Percentiles rank a stretch among this genome's conserved stretches.
These are phyloP conservation scores for Limnodromus scolopaceus DNA, from an alignment of 2,797 vertebrate genomes.

Conservation along the genomic window DNA sequence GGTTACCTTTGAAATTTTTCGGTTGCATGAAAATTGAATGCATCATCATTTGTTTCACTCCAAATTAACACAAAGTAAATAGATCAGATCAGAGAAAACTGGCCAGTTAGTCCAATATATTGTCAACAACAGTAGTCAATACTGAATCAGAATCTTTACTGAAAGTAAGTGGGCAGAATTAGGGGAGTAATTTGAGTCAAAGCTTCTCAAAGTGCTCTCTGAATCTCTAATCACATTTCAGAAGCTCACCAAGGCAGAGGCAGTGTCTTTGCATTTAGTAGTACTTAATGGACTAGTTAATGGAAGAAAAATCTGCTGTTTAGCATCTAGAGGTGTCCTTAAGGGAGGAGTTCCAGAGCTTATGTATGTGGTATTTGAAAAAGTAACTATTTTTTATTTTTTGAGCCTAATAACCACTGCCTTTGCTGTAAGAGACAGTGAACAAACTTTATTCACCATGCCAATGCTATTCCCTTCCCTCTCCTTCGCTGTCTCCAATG, in stretches of 20 bases:
- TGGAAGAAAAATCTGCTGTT: neutral
- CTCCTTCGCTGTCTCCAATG: fast-evolving
- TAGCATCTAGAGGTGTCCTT: neutral
- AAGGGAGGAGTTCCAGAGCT: neutral
- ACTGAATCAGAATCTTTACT: neutral
- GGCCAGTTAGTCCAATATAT: neutral
- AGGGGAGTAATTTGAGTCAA: neutral
- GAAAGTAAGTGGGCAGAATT: neutral
- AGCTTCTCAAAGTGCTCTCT: neutral
- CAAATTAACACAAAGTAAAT: neutral
- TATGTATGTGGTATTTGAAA: neutral
- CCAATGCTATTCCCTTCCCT: neutral
- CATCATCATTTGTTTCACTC: neutral
- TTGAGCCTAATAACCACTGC: neutral
- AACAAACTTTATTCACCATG: neutral
- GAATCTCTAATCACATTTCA: neutral
- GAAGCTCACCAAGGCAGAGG: neutral
- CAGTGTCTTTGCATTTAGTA: neutral
- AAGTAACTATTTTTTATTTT: neutral
- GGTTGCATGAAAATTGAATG: neutral
- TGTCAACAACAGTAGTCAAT: neutral
- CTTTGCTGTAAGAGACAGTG: neutral
- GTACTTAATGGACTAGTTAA: neutral
- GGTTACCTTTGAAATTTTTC: neutral
- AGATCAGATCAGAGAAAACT: neutral